A percentile compares a stretch with the other conserved stretches of the same genome.
phyloP scores from a whole-genome alignment of 2,113 vertebrate genomes.

The Bombycilla garrulus region DNA sequence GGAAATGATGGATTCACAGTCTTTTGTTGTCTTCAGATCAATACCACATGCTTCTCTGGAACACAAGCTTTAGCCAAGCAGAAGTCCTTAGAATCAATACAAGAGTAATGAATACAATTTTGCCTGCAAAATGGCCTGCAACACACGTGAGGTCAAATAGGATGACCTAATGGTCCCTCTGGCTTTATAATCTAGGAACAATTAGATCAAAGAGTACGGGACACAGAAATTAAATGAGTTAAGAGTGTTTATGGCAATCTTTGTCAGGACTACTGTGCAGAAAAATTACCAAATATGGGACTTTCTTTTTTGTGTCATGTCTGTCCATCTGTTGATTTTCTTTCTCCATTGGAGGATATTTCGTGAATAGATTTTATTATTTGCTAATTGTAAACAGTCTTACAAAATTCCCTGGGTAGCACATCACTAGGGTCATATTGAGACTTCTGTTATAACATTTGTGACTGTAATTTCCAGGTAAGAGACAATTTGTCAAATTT shows the following conservation, averaged over 20 bases:
- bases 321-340: background rate
- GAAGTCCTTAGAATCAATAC: slow-evolving; percentile 7
- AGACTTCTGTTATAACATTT: background rate
- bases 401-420: background rate
- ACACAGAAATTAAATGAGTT: background rate
- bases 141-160: background rate
- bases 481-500: background rate
- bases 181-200: background rate
- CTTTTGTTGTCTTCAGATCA: slow-evolving; percentile 4
- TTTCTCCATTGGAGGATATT: background rate
- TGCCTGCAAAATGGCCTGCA: background rate
- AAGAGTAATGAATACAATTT: slow-evolving; percentile 18
- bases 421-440: background rate
- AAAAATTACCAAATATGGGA: background rate
- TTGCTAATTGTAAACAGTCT: background rate
- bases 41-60: background rate
- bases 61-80: background rate
- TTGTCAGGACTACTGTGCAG: background rate
- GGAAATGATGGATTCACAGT: slow-evolving; percentile 8
- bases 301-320: background rate
- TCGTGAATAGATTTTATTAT: background rate
- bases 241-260: background rate
- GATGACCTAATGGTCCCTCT: background rate
- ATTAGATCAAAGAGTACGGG: background rate
- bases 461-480: background rate